phyloP scores from a whole-genome alignment of 2,888 invertebrate species.

The Rhamnusium bicolor region DNA sequence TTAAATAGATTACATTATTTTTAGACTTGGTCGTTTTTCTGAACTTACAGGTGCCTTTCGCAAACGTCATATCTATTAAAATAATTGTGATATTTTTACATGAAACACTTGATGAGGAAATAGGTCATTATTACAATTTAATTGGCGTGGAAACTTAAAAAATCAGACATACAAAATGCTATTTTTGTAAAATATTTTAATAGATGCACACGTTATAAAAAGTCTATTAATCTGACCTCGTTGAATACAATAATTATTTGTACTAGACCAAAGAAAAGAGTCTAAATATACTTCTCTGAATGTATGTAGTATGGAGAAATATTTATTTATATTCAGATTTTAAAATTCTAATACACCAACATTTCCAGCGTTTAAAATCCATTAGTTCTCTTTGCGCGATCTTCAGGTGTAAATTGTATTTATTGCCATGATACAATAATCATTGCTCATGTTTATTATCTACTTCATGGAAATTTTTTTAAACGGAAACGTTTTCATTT shows the following conservation, averaged over 20 bases:
- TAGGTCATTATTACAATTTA: conserved; percentile 26
- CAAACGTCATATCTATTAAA: background rate
- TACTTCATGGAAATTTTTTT: no score
- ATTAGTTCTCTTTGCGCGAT: no score
- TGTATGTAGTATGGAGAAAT: background rate
- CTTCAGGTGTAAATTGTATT: no score
- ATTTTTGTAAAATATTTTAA: conserved; percentile 5
- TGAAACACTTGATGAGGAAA: conserved; percentile 35
- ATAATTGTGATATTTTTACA: conserved; percentile 20
- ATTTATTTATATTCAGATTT: background rate
- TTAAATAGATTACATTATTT: conserved; percentile 17
- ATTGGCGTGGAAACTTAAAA: conserved; percentile 35
- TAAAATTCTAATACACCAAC: background rate
- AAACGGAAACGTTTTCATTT: no score
- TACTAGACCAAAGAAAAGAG: background rate
- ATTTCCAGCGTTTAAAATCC: no score
- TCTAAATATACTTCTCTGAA: background rate
- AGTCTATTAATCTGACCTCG: background rate
- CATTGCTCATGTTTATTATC: no score
- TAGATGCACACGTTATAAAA: conserved; percentile 6
- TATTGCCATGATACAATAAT: no score
- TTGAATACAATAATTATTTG: background rate
- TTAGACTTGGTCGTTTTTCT: conserved; percentile 21
- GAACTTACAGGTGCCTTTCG: background rate
- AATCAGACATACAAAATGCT: background rate